phyloP scores from a whole-genome alignment of 1,140 invertebrate species.

The Nylanderia fulva region DNA sequence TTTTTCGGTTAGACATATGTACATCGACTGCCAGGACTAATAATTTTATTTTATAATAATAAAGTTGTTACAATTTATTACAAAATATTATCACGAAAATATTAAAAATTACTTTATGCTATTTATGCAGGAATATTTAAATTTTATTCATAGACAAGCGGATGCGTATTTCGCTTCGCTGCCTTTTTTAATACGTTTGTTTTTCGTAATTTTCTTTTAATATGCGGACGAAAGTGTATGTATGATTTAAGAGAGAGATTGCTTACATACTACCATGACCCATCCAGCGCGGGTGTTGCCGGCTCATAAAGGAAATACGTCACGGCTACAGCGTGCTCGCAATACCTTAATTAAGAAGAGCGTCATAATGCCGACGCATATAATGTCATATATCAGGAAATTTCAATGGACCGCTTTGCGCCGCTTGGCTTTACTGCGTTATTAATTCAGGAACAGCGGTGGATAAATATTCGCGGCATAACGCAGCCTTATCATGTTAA shows the following conservation, averaged over 20 bases:
- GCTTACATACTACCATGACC: slow-evolving; percentile 37
- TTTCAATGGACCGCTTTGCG: slow-evolving; percentile 62
- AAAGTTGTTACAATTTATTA: slow-evolving; percentile 7
- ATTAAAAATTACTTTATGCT: neutral
- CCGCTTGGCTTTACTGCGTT: slow-evolving; percentile 47
- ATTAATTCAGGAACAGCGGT: slow-evolving; percentile 54
- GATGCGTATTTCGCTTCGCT: neutral
- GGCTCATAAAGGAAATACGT: slow-evolving; percentile 67
- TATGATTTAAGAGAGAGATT: slow-evolving; percentile 5
- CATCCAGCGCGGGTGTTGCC: slow-evolving; percentile 56
- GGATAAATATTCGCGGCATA: slow-evolving; percentile 59
- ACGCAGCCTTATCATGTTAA: slow-evolving; percentile 55
- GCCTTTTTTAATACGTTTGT: neutral
- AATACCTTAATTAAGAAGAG: slow-evolving; percentile 63
- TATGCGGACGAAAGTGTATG: neutral
- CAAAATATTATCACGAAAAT: neutral
- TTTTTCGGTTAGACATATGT: neutral
- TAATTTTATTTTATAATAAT: neutral
- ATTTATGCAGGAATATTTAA: neutral
- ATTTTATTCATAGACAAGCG: neutral
- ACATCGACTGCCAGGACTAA: neutral
- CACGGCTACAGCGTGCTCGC: slow-evolving; percentile 45
- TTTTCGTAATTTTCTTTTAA: slow-evolving; percentile 24
- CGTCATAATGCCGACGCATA: slow-evolving; percentile 58
- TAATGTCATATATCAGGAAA: slow-evolving; percentile 63